phyloP scores from a whole-genome alignment of 23 tunicate genomes.

The Clavelina lepadiformis region DNA sequence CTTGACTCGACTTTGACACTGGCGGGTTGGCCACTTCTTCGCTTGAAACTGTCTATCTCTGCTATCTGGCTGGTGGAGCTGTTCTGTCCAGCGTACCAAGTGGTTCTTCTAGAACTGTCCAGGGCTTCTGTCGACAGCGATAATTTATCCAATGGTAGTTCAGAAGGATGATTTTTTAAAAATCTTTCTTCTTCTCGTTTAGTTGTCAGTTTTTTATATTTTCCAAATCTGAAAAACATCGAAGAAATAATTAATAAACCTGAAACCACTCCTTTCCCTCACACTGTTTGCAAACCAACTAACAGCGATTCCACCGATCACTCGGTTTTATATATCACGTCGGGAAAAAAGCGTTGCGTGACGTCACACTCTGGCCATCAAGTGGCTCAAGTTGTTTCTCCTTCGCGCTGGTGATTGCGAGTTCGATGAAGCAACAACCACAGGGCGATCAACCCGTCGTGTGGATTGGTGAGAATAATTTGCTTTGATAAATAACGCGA shows the following conservation, averaged over 20 bases:
- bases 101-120: not conserved
- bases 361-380: too few relatives aligned
- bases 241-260: not conserved
- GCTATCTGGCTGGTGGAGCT: not conserved
- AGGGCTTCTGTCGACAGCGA: not conserved
- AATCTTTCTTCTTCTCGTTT: not conserved
- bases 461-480: too few relatives aligned
- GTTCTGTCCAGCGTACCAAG: slow-evolving; percentile 17
- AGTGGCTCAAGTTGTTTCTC: too few relatives aligned
- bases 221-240: not conserved
- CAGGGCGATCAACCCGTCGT: too few relatives aligned
- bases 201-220: not conserved
- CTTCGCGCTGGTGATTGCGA: too few relatives aligned
- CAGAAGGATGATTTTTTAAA: not conserved
- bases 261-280: too few relatives aligned
- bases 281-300: too few relatives aligned
- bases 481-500: too few relatives aligned
- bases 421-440: too few relatives aligned
- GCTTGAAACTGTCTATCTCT: not conserved
- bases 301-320: too few relatives aligned
- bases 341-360: too few relatives aligned
- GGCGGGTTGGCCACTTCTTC: not conserved
- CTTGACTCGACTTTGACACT: not conserved
- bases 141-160: not conserved
- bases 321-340: too few relatives aligned